Base-by-base conservation (phyloP, 2,797 vertebrate genomes). In the Scomberomorus guttatus region DNA sequence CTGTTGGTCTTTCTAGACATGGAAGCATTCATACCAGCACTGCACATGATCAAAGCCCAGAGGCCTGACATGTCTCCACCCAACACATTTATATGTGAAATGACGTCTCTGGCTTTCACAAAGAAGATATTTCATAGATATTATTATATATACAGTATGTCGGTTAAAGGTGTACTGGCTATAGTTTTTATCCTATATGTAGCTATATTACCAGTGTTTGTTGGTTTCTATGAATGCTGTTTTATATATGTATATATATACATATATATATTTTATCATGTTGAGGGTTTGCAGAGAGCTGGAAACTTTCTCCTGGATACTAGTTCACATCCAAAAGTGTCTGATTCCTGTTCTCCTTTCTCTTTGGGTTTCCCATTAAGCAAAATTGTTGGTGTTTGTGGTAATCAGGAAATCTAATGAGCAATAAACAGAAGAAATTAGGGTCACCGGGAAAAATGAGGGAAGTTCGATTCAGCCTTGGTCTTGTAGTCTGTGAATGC, bases 41-140 rank as follows among this genome's bases (percentile, higher is more conserved):
- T 57, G 72, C 77, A 87, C 77, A 88, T 90, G 87, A 84, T 75
- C 61, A 51, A 65, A 81, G 55, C 76, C 75, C 72, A 68, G 50
- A 65, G 81, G 67, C 77, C 56, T 11, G 8, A 57, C 14, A 15
- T 4, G 8, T 54, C 39, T 66, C 48, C 22, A 14, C 29, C 24
- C 37, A 32, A 12, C 50, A 72, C 34, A 61, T 63, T 67, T 51
- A 68, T 57, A 32, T 17, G 44, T 70, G 17, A 80, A 44, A 50
- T 57, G 34, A 72, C 8, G 1, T 51, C 32, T 67, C 46, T 22
- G 27, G 32, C 65, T 39, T 32, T 56, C 1, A 32, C 54, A 61
- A 65, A 57, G 6, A 52, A 60, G 14, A 25, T 46, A 27, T 13
- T 29, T 77, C 18, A 54, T 75, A 14, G 9, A 52, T 24, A 14